Conservation (phyloP, 2,797 vertebrate species). For the Amblyraja radiata region DNA sequence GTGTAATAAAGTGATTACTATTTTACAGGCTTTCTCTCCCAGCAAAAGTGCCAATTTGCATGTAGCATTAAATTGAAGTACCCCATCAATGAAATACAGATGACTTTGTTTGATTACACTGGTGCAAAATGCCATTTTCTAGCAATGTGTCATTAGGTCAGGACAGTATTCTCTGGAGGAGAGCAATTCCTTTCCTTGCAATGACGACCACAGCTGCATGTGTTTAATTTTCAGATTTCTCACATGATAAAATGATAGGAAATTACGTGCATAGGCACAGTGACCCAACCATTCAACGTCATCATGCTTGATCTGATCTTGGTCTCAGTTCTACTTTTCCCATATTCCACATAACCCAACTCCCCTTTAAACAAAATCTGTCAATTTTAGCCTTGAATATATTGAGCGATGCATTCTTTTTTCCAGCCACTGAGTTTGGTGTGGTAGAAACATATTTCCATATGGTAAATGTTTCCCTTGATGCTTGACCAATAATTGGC, state of each 20-base stretch:
- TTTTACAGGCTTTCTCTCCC: background rate
- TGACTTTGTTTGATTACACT: background rate
- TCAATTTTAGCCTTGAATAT: no score
- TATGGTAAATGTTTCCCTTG: no score
- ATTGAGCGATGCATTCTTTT: no score
- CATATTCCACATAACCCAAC: no score
- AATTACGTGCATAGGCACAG: no score
- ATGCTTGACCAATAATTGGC: no score
- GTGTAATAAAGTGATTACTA: constrained; percentile 14
- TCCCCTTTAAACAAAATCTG: no score
- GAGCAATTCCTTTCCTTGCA: background rate
- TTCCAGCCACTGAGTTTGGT: no score
- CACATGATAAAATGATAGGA: background rate
- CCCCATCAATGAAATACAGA: background rate
- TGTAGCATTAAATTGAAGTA: background rate
- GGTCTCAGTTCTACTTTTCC: no score
- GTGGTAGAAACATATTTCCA: no score
- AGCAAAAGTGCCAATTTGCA: background rate
- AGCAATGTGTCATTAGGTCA: background rate
- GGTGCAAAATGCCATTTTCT: background rate
- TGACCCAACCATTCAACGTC: no score
- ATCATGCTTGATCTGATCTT: background rate
- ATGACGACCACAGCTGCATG: background rate
- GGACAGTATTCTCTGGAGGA: background rate
- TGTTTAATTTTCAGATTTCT: background rate